phyloP scores from a whole-genome alignment of 2,888 invertebrate species.

The Tanytarsus gracilentus region DNA sequence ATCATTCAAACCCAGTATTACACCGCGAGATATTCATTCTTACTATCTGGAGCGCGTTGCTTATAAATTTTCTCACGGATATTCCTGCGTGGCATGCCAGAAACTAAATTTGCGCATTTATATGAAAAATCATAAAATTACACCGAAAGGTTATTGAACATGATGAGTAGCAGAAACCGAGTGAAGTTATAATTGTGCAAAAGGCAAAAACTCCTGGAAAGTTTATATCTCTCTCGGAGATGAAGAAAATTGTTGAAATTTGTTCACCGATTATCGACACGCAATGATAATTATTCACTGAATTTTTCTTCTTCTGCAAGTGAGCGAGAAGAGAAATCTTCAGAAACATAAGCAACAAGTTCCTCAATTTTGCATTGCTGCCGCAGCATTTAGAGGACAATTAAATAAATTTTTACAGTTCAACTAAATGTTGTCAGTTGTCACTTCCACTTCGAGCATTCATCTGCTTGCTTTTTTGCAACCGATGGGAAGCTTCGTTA shows the following conservation, averaged over 20 bases:
- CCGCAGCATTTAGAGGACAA: too few relatives aligned
- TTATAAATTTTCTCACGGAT: too few relatives aligned
- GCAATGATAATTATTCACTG: slow-evolving; percentile 28
- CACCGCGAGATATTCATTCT: too few relatives aligned
- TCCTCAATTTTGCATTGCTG: too few relatives aligned
- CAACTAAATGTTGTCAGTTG: background rate
- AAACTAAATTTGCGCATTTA: too few relatives aligned
- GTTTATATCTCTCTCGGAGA: background rate
- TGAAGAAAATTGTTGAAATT: background rate
- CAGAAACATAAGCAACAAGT: background rate
- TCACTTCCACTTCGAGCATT: background rate
- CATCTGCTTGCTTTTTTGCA: background rate
- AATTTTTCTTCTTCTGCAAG: background rate
- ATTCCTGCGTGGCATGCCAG: too few relatives aligned
- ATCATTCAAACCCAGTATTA: too few relatives aligned
- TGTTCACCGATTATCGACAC: slow-evolving; percentile 12
- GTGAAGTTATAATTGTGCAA: too few relatives aligned
- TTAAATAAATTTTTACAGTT: slow-evolving; percentile 4
- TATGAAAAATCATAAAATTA: too few relatives aligned
- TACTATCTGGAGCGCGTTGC: too few relatives aligned
- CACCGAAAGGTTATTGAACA: slow-evolving; percentile 25
- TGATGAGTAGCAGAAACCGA: slow-evolving; percentile 10
- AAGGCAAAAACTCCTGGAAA: background rate
- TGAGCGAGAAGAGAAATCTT: background rate
- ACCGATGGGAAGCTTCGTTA: too few relatives aligned